Evolutionary conservation across 2,888 invertebrate species (phyloP), one percentile per base, ranked within the genome.

Genomic region (Megalurothrips usitatus): DNA sequence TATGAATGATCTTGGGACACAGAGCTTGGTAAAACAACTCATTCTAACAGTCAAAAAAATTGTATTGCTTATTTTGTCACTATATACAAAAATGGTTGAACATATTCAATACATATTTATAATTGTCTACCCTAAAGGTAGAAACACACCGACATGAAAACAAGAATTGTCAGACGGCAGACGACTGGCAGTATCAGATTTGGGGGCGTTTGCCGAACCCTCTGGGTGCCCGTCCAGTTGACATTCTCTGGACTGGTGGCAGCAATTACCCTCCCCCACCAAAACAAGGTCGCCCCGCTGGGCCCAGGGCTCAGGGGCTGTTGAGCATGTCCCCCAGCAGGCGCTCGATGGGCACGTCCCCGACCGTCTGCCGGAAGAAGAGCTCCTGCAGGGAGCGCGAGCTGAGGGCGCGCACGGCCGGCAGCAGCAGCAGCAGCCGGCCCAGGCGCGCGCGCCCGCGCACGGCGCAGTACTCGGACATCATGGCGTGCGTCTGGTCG

Each of bases 341-440:
- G 84, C 92, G 88, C 84, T 93, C 93, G 52, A 94, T 92, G 23
- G 92, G 91, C 49, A 93, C 92, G 84, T 92, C 91, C 17, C 94
- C 94, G 81, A 94, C 92, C 0, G 94, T 93, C 83, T 93, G 92
- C 82, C 93, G 91, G 88, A 96, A 96, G 82, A 96, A 91, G 17
- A 96, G 87, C 84, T 94, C 93, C 84, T 92, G 91, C 0, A 92
- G 87, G 8, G 90, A 89, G 34, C 87, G 86, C 0, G 90, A 88
- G 82, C 88, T 88, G 78, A 91, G 87, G 17, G 86, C 88, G 82
- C 87, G 91, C 48, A 91, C 90, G 34, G 91, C 90, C 1, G 95
- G 94, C 81, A 96, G 87, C 1, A 94, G 89, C 3, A 95, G 88
- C 84, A 96, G 89, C 3, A 96, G 87, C 84, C 92, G 92, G 0